A percentile compares a stretch with the other conserved stretches of the same genome.
These are phyloP conservation scores for Toxotes lorentzi DNA, from an alignment of 2,797 vertebrate genomes.

Conservation along the genomic window DNA sequence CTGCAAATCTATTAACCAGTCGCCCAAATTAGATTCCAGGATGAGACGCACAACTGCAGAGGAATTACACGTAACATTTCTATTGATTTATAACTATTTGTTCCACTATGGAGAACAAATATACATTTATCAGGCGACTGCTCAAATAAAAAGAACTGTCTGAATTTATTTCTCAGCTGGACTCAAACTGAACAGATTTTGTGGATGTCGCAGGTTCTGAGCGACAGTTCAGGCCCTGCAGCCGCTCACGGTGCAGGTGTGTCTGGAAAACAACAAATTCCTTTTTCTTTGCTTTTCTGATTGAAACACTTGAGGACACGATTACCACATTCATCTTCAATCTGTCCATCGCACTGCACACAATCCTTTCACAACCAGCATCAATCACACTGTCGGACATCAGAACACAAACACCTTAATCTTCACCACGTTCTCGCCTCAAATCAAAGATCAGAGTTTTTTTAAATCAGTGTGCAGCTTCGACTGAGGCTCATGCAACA, in stretches of 20 bases:
- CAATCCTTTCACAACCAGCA: background rate
- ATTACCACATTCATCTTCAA: constrained; percentile 26
- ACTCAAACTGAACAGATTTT: constrained; percentile 13
- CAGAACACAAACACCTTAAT: constrained; percentile 7
- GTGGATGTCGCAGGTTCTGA: background rate
- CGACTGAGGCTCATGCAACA: background rate
- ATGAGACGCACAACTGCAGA: constrained; percentile 7
- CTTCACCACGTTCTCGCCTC: background rate
- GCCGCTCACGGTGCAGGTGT: background rate
- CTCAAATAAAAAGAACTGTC: background rate
- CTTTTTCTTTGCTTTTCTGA: background rate
- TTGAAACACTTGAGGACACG: background rate
- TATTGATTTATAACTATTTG: background rate
- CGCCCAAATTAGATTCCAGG: constrained; percentile 23
- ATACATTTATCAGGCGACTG: background rate
- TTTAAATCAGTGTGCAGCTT: background rate
- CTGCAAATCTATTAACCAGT: constrained; percentile 44
- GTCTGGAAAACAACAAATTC: background rate
- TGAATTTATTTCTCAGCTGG: background rate
- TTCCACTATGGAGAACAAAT: background rate
- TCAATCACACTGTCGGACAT: background rate
- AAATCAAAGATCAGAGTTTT: background rate
- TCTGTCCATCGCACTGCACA: background rate
- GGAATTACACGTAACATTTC: background rate
- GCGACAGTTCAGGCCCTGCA: background rate